Evolutionary conservation across 2,797 vertebrate genomes (phyloP).

Genomic region (Echiichthys vipera): DNA sequence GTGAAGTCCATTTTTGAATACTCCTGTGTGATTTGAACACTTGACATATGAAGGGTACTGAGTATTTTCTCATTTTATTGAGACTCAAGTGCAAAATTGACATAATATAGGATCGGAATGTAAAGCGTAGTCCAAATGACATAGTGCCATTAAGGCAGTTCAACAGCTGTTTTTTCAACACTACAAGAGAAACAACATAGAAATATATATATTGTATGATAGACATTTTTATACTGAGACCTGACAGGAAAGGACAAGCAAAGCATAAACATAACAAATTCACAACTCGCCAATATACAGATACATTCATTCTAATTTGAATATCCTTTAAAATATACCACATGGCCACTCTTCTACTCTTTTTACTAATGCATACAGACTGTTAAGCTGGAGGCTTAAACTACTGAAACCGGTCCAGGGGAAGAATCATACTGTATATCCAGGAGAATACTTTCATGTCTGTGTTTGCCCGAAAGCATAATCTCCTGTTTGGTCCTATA

Average conservation of each 20-base stretch:
- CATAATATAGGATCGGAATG: too few species aligned
- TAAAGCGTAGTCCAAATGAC: too few species aligned
- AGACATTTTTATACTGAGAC: too few species aligned
- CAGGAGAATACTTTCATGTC: neutral
- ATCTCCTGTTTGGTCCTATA: constrained; percentile 1
- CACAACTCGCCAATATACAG: neutral
- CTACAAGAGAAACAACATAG: too few species aligned
- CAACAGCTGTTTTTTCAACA: too few species aligned
- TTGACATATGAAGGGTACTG: too few species aligned
- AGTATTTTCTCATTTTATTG: too few species aligned
- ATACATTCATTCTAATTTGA: neutral
- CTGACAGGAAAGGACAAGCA: neutral
- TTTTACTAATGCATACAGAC: neutral
- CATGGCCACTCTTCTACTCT: neutral
- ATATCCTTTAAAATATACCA: neutral
- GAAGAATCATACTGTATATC: neutral
- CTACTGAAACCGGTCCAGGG: neutral
- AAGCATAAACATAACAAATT: neutral
- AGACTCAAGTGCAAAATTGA: too few species aligned
- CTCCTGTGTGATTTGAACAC: too few species aligned
- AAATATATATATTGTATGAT: too few species aligned
- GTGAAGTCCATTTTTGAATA: too few species aligned
- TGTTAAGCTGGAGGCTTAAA: neutral
- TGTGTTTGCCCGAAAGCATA: neutral
- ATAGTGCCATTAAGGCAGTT: too few species aligned